Conservation (phyloP, 2,113 vertebrate genomes). For the Oceanites oceanicus region DNA sequence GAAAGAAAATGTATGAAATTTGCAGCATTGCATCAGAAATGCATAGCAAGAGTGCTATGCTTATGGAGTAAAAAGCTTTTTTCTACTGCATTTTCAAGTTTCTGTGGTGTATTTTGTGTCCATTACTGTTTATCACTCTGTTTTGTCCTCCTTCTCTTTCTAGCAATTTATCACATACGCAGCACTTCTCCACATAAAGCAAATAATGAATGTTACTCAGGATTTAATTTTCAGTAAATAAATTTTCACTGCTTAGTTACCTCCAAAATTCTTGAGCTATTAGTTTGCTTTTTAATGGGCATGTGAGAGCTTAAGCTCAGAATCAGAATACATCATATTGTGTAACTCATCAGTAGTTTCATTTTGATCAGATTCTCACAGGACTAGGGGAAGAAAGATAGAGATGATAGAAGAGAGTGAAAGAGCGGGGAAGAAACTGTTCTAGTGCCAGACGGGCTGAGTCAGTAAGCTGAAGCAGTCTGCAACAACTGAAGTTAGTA, state of each 20-base stretch:
- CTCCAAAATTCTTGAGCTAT: not conserved
- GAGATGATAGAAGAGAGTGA: not conserved
- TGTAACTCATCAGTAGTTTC: not conserved
- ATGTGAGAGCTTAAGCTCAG: not conserved
- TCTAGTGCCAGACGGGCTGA: not conserved
- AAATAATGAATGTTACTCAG: not conserved
- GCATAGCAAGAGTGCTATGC: not conserved
- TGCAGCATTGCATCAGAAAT: not conserved
- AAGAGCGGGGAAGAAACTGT: not conserved
- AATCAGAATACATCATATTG: not conserved
- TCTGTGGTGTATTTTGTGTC: not conserved
- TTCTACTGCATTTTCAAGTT: not conserved
- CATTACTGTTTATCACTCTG: not conserved
- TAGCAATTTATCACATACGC: not conserved
- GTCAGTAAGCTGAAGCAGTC: not conserved
- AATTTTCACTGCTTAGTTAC: not conserved
- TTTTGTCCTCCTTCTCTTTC: not conserved
- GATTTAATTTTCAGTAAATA: not conserved
- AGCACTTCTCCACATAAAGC: not conserved
- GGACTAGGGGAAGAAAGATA: not conserved
- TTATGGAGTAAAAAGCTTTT: not conserved
- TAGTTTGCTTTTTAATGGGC: not conserved
- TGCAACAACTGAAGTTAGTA: not conserved
- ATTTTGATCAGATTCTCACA: not conserved
- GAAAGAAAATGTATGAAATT: not conserved